Percentiles rank a stretch among this genome's conserved stretches.
Evolutionary conservation across 2,113 vertebrate genomes (phyloP).

Genomic region (Anolis carolinensis): DNA sequence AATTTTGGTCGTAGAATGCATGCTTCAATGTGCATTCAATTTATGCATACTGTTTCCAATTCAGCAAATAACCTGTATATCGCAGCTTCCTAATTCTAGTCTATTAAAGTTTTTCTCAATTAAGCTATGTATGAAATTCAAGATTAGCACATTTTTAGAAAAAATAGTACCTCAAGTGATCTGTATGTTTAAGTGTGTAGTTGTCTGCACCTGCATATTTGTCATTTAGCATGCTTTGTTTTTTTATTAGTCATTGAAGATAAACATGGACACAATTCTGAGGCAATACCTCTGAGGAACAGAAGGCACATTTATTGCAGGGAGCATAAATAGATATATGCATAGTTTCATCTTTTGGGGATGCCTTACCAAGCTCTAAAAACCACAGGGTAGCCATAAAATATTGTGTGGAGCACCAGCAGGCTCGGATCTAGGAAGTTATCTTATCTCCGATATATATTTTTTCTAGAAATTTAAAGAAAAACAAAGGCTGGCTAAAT

Average conservation of each 20-base stretch:
- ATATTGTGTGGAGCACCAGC: background rate
- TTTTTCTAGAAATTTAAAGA: constrained; percentile 2
- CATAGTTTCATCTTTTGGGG: background rate
- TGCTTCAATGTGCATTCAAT: background rate
- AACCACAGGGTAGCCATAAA: background rate
- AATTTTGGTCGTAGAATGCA: background rate
- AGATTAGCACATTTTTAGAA: too few species aligned
- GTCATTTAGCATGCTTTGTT: too few species aligned
- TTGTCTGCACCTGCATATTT: too few species aligned
- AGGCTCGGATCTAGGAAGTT: background rate
- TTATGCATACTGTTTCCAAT: background rate
- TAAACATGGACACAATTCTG: background rate
- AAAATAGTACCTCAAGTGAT: too few species aligned
- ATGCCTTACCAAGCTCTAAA: background rate
- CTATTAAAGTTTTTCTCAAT: background rate
- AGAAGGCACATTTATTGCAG: background rate
- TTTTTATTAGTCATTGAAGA: too few species aligned
- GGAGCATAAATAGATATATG: background rate
- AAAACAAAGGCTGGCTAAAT: background rate
- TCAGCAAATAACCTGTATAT: background rate
- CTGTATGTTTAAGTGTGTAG: too few species aligned
- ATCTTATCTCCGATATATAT: background rate
- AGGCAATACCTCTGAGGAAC: too few species aligned
- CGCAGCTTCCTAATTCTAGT: background rate
- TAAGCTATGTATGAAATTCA: background rate